Percentiles rank a stretch among this genome's conserved stretches.
Evolutionary conservation across 2,888 invertebrate genomes (phyloP).

Genomic region (Dynastes tityus): DNA sequence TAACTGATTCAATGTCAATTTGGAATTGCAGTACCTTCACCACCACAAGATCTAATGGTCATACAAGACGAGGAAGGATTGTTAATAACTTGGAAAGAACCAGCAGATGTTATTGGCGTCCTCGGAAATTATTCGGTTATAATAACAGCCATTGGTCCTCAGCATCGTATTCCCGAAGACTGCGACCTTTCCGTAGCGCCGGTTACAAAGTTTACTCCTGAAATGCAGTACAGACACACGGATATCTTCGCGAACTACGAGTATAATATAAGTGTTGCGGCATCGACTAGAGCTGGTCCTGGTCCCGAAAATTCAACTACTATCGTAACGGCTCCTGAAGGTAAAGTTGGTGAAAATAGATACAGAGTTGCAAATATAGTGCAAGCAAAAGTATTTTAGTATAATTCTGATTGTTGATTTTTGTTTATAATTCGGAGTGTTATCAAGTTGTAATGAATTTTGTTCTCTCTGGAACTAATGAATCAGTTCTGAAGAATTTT

Average conservation of each 20-base stretch:
- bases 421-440: too few relatives aligned
- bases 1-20: neutral
- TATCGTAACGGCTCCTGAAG: constrained; percentile 21
- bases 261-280: constrained; percentile 49
- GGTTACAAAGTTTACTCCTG: neutral
- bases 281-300: constrained; percentile 32
- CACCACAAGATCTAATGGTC: constrained; percentile 52
- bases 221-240: neutral
- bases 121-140: constrained; percentile 53
- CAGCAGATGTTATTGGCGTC: constrained; percentile 55
- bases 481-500: too few relatives aligned
- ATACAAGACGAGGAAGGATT: constrained; percentile 41
- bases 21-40: constrained; percentile 53
- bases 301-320: neutral
- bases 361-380: too few relatives aligned
- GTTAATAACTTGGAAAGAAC: constrained; percentile 57
- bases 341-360: constrained; percentile 9
- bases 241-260: constrained; percentile 44
- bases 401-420: too few relatives aligned
- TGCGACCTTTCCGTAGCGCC: constrained; percentile 23
- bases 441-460: too few relatives aligned
- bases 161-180: constrained; percentile 51
- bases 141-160: constrained; percentile 45
- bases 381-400: too few relatives aligned
- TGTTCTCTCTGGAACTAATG: too few relatives aligned